Conservation (phyloP, 2,888 invertebrate genomes). For the Drosophila mulleri region DNA sequence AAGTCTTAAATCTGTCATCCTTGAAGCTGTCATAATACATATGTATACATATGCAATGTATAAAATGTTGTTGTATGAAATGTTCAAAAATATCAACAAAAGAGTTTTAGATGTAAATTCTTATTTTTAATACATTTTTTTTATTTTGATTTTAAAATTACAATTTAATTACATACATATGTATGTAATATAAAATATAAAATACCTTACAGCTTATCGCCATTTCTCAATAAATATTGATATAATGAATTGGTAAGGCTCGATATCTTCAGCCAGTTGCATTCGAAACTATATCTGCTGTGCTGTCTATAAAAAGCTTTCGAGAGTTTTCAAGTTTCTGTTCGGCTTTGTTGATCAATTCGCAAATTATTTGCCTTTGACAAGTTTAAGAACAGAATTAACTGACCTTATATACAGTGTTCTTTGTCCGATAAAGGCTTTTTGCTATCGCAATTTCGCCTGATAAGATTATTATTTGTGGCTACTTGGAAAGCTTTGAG, state of each 20-base stretch:
- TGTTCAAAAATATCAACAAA: not conserved
- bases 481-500: not conserved
- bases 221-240: not conserved
- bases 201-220: not conserved
- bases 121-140: not conserved
- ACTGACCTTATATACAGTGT: not conserved
- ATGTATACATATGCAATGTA: too few relatives aligned
- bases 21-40: not conserved
- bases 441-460: not conserved
- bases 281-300: too few relatives aligned
- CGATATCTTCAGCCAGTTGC: too few relatives aligned
- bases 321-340: not conserved
- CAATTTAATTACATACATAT: too few relatives aligned
- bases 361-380: not conserved
- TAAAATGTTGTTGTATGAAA: too few relatives aligned
- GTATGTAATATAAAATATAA: not conserved
- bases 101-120: not conserved
- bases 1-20: not conserved
- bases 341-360: not conserved
- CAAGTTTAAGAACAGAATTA: slow-evolving; percentile 2
- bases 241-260: not conserved
- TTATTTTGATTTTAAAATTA: too few relatives aligned
- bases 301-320: not conserved
- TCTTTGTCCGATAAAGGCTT: not conserved
- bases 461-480: slow-evolving; percentile 1